Base-by-base conservation (phyloP, 2,797 vertebrate genomes). In the Chelon auratus region DNA sequence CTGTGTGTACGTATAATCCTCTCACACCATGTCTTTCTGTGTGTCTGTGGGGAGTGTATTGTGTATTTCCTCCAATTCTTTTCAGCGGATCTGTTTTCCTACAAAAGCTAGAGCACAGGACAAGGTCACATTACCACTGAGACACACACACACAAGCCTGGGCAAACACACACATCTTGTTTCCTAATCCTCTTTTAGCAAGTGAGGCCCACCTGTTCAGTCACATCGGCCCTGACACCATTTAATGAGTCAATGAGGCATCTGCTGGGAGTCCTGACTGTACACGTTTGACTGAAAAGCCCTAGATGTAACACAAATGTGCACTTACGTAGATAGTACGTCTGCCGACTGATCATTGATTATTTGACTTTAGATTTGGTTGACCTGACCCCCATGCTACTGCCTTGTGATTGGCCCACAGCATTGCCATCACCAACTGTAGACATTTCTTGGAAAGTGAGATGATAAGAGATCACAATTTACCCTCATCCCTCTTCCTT, bases 61-160 rank as follows among this genome's bases (percentile, higher is more conserved):
- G 81, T 91, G 77, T 30, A 83, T 74, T 90, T 91, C 90, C 90
- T 86, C 47, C 81, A 24, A 90, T 90, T 90, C 85, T 88, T 88
- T 82, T 73, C 60, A 60, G 73, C 36, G 3, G 65, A 80, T 85
- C 67, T 68, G 65, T 81, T 86, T 90, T 83, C 69, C 77, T 81
- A 70, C 71, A 63, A 18, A 17, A 42, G 70, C 79, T 69, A 0
- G 62, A 78, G 75, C 72, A 78, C 72, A 56, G 84, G 63, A 84
- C 83, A 84, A 88, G 78, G 83, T 87, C 55, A 13, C 72, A 68
- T 76, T 78, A 74, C 45, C 43, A 36, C 48, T 9, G 22, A 78
- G 9, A 61, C 37, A 58, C 65, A 70, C 70, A 61, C 60, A 48
- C 54, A 62, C 53, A 37, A 24, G 62, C 63, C 26, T 37, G 24